Base-by-base conservation (phyloP, 2,888 invertebrate genomes). In the Altica lythri region DNA sequence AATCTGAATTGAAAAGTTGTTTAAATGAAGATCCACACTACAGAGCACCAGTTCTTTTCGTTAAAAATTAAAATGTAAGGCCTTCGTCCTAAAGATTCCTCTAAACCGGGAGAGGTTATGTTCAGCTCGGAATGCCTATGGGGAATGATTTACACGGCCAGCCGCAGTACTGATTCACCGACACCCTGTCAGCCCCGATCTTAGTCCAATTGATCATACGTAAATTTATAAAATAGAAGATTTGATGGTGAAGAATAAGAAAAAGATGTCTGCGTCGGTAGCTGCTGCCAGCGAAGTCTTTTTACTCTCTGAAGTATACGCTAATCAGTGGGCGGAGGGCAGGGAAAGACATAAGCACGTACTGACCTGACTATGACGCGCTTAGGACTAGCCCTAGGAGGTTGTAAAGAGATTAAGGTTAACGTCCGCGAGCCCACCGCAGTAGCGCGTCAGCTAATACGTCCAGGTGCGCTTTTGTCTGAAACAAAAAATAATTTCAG, bases 391-490 rank as follows among this genome's bases (percentile, higher is more conserved):
- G 63, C 66, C 67, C 63, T 57, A 61, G 42, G 16, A 22, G 32
- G 32, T 46, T 43, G 42, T 35, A 29, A n/a, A 32, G 43, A 19
- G 42, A 59, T 53, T 48, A 59, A 60, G 62, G 57, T 69, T 92
- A 93, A 81, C 93, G 92, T 72, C 94, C 94, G 78, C 94, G 84
- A 76, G 93, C 93, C 94, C 94, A 95, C 77, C 94, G 86, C 68
- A 95, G 81, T 70, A 95, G 83, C 74, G 94, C 95, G 80, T 95
- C 95, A 65, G 95, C 95, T 77, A 95, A 79, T 68, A 95, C 92
- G 81, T 95, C 94, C 80, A 95, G 82, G 78, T 95, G 95, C 74
- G 93, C 93, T 79, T 94, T 95, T 72, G 94, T 95, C 95, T 95
- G 88, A 46, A 84, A 86, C 71, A 72, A 70, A 74, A 68, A 70